Evolutionary conservation across 1,140 invertebrate genomes (phyloP).

Genomic region (Colletes latitarsis): DNA sequence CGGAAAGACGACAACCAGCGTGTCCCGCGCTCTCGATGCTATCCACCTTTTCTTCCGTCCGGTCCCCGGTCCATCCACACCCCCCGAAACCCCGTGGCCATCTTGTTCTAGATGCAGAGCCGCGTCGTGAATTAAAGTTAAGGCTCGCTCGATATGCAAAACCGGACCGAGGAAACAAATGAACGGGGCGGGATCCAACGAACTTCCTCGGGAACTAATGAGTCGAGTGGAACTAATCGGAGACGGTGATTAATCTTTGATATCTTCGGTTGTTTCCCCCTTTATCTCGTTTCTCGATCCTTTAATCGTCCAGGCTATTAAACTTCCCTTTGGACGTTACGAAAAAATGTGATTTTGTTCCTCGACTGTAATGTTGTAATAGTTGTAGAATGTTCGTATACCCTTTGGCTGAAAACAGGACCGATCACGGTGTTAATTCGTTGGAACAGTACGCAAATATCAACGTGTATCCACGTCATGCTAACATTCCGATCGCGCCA

Average conservation of each 20-base stretch:
- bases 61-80: neutral
- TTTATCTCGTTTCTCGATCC: neutral
- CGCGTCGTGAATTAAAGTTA: constrained; percentile 44
- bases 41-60: neutral
- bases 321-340: too few relatives aligned
- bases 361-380: too few relatives aligned
- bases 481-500: neutral
- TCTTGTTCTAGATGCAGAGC: constrained; percentile 15
- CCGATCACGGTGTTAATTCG: too few relatives aligned
- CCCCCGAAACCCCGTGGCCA: neutral
- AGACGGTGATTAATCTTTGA: constrained; percentile 3
- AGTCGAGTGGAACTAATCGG: neutral
- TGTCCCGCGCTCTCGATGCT: neutral
- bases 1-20: neutral
- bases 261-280: neutral
- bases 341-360: too few relatives aligned
- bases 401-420: too few relatives aligned
- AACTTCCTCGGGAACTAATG: neutral
- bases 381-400: too few relatives aligned
- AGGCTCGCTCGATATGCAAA: constrained; percentile 57
- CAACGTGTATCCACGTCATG: too few relatives aligned
- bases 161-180: neutral
- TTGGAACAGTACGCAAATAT: too few relatives aligned
- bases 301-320: too few relatives aligned
- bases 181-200: neutral